These are phyloP conservation scores for Pomatostomus ruficeps DNA, from an alignment of 2,113 vertebrate genomes.

Conservation along the genomic window DNA sequence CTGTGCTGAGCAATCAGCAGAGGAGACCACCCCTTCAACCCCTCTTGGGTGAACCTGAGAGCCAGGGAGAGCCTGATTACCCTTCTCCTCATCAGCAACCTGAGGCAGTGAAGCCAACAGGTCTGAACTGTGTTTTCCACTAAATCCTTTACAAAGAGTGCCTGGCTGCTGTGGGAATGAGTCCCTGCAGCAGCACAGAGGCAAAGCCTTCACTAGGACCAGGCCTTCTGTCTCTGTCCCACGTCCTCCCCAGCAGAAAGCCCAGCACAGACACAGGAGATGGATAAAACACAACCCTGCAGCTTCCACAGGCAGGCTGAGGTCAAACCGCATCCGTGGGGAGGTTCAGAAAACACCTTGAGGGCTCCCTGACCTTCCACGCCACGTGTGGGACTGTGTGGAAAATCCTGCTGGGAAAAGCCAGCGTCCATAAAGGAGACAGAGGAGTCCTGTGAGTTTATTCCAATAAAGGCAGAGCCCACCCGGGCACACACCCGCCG, in stretches of 20 bases:
- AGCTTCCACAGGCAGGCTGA: neutral
- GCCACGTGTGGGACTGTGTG: rapidly evolving
- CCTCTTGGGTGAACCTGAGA: neutral
- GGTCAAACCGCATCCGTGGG: rapidly evolving
- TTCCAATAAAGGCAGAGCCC: neutral
- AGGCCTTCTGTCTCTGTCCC: neutral
- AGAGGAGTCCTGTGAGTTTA: neutral
- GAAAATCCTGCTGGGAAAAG: rapidly evolving
- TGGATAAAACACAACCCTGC: neutral
- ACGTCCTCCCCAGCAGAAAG: neutral
- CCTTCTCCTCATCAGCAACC: neutral
- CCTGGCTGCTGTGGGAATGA: neutral
- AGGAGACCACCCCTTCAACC: neutral
- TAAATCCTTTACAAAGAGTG: neutral
- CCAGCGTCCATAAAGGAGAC: neutral
- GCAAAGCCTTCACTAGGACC: neutral
- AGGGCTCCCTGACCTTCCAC: neutral
- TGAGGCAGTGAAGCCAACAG: neutral
- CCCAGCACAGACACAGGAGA: neutral
- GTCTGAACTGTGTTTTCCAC: neutral
- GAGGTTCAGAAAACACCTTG: neutral
- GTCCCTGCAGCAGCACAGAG: neutral
- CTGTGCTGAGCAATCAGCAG: neutral
- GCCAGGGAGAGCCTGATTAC: neutral
- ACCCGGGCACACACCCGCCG: rapidly evolving